A percentile compares a stretch with the other conserved stretches of the same genome.
phyloP scores from a whole-genome alignment of 1,140 invertebrate species.

The Limonius californicus region DNA sequence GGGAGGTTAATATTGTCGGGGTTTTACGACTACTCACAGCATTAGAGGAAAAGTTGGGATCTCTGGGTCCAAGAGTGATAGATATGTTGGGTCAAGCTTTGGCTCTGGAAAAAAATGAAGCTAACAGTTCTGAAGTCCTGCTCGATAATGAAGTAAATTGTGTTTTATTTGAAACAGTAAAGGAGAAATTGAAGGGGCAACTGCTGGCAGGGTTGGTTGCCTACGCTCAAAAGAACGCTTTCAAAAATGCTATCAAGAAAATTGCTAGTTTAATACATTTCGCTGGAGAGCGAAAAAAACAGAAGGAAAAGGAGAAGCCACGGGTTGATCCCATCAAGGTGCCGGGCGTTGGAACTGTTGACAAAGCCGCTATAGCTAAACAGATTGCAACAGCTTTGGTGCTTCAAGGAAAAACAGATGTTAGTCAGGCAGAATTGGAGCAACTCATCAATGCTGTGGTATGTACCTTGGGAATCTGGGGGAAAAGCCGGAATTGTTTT shows the following conservation, averaged over 20 bases:
- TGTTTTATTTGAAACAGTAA: slow-evolving; percentile 75
- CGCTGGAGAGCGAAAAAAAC: slow-evolving; percentile 52
- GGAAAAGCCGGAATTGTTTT: too few relatives aligned
- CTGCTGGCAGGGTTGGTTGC: slow-evolving; percentile 71
- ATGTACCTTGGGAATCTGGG: too few relatives aligned
- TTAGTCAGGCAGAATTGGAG: slow-evolving; percentile 70
- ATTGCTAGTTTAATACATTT: slow-evolving; percentile 64
- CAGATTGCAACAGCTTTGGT: slow-evolving; percentile 73
- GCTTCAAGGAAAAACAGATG: slow-evolving; percentile 71
- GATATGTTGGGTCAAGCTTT: slow-evolving; percentile 68
- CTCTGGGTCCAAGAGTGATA: slow-evolving; percentile 71
- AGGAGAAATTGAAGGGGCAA: slow-evolving; percentile 80
- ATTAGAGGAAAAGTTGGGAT: slow-evolving; percentile 74
- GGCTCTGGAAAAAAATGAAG: slow-evolving; percentile 68
- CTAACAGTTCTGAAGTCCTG: slow-evolving; percentile 71
- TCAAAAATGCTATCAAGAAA: slow-evolving; percentile 60
- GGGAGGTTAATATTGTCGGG: slow-evolving; percentile 59
- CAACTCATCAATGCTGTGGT: slow-evolving; percentile 73
- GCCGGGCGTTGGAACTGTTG: slow-evolving; percentile 64
- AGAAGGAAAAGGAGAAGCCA: slow-evolving; percentile 43
- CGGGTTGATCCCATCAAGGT: slow-evolving; percentile 54
- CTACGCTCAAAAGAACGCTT: slow-evolving; percentile 58
- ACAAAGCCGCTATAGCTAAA: slow-evolving; percentile 69
- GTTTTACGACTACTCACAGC: slow-evolving; percentile 72
- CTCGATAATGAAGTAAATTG: slow-evolving; percentile 65